phyloP scores from a whole-genome alignment of 2,113 vertebrate genomes.

The Malurus cyaneus region DNA sequence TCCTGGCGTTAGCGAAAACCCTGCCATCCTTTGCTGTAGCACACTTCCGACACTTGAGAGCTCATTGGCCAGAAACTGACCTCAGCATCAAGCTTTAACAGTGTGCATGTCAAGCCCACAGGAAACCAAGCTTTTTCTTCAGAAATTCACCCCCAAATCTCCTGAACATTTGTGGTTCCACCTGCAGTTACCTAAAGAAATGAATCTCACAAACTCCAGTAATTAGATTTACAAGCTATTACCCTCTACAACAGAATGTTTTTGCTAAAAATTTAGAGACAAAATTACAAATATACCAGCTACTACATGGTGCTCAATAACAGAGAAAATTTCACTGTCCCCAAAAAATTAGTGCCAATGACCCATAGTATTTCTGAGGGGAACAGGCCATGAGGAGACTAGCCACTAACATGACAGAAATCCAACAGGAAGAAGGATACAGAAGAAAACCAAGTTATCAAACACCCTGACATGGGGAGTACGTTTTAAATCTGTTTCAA shows the following conservation, averaged over 20 bases:
- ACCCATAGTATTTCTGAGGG: rapidly evolving
- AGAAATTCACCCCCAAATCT: background rate
- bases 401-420: background rate
- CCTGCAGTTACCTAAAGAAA: background rate
- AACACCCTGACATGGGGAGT: rapidly evolving
- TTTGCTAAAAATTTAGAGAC: background rate
- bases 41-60: constrained; percentile 92
- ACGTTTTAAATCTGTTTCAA: background rate
- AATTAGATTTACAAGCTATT: background rate
- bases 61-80: constrained; percentile 69
- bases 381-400: rapidly evolving
- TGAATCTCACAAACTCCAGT: background rate
- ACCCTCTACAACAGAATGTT: background rate
- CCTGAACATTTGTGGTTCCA: background rate
- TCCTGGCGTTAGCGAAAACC: constrained; percentile 83
- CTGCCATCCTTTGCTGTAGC: constrained; percentile 79
- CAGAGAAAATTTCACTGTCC: background rate
- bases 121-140: background rate
- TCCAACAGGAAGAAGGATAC: background rate
- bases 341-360: background rate
- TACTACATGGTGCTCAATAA: background rate
- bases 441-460: background rate
- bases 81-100: constrained; percentile 86
- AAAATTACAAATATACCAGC: background rate
- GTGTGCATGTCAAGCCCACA: constrained; percentile 67